Base-by-base conservation (phyloP, 2,113 vertebrate species). In the Setophaga kirtlandii region DNA sequence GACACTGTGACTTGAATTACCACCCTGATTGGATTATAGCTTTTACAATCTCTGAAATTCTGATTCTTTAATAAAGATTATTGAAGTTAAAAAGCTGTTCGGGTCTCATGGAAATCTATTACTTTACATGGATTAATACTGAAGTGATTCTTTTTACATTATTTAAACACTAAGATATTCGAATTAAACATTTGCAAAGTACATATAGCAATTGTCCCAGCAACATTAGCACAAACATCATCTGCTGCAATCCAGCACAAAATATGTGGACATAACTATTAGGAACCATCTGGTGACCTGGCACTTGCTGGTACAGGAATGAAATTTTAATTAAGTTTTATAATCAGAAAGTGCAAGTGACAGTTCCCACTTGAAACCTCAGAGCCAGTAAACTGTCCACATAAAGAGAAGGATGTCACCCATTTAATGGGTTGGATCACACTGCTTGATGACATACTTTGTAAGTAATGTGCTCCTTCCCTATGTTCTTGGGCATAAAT, bases 321-420 rank as follows among this genome's bases (percentile, higher is more conserved):
- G 87, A 98, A 97, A 98, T 97, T 97, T 97, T 97, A 97, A 98
- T 98, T 97, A 97, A 87, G 83, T 94, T 98, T 97, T 97, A 97
- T 97, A 97, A 97, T 93, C 83, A 94, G 74, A 85, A 97, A 94
- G 80, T 86, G 73, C 95, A 96, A 97, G 92, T 96, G 97, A 97
- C 94, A 92, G 95, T 89, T 97, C 96, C 96, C 96, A 86, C 90
- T 96, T 87, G 70, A 97, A 97, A 96, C 71, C 83, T 84, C 56
- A 71, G 52, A 89, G 97, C 90, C 96, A 95, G 83, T 85, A 93
- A 98, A 90, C 84, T 94, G 92, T 94, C 85, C 77, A 90, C 89
- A 91, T 80, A 63, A 89, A 96, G 94, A 96, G 69, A 81, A 95
- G 90, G 91, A 90, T 97, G 87, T 90, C 85, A 69, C 65, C 49